These are phyloP conservation scores for Leptopilina clavipes DNA, from an alignment of 1,140 invertebrate species.

Conservation along the genomic window DNA sequence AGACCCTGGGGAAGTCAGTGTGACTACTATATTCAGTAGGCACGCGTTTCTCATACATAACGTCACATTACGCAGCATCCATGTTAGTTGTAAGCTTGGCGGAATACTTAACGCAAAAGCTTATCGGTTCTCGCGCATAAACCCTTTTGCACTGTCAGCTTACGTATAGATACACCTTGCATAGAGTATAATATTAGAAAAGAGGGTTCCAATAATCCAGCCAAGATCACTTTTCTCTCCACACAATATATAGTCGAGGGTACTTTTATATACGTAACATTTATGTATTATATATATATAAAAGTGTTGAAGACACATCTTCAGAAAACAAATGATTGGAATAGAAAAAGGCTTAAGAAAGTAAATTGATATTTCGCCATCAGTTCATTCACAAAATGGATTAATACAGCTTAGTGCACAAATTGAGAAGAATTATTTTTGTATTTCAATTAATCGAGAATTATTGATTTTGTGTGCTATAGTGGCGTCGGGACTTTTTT, in stretches of 20 bases:
- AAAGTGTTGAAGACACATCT: too few species aligned
- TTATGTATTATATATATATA: background rate
- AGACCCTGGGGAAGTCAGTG: conserved; percentile 12
- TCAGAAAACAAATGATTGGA: too few species aligned
- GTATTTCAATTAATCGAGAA: too few species aligned
- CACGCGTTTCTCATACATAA: conserved; percentile 41
- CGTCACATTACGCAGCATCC: conserved; percentile 20
- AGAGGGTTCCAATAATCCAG: conserved; percentile 17
- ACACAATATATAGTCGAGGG: background rate
- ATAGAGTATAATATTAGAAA: background rate
- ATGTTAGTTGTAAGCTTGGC: conserved; percentile 22
- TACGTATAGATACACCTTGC: background rate
- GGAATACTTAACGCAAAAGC: conserved; percentile 32
- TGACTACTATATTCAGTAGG: conserved; percentile 22
- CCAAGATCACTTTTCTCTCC: too few species aligned
- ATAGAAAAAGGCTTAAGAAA: too few species aligned
- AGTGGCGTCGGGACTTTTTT: too few species aligned
- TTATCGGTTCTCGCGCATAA: conserved; percentile 5
- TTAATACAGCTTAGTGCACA: background rate
- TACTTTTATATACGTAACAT: background rate
- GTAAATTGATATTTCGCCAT: background rate
- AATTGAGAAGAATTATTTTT: too few species aligned
- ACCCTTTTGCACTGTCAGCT: conserved; percentile 9
- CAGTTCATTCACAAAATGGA: background rate
- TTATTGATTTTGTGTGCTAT: too few species aligned